These are phyloP conservation scores for Busseola fusca DNA, from an alignment of 2,888 invertebrate species.

Conservation along the genomic window DNA sequence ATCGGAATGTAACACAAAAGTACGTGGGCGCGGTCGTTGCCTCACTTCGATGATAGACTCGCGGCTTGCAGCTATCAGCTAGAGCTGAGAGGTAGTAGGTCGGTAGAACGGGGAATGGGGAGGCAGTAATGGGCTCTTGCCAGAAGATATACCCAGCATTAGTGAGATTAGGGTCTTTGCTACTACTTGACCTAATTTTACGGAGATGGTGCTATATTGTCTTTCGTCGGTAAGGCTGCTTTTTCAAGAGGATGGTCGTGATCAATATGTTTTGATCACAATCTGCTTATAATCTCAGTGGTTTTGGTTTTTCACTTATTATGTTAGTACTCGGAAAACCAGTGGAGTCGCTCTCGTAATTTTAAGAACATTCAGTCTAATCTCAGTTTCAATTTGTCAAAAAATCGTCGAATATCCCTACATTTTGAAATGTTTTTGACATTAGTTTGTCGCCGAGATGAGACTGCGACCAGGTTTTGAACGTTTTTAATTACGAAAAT, in stretches of 20 bases:
- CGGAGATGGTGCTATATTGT: background rate
- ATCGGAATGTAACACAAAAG: slow-evolving; percentile 51
- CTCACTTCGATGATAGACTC: slow-evolving; percentile 44
- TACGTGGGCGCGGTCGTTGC: slow-evolving; percentile 57
- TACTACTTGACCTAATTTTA: background rate
- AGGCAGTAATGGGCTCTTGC: background rate
- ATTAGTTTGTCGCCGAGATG: too few relatives aligned
- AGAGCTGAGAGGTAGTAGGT: background rate
- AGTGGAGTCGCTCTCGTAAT: too few relatives aligned
- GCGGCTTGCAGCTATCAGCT: slow-evolving; percentile 5
- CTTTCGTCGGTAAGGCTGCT: background rate
- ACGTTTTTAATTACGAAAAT: too few relatives aligned
- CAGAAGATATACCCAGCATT: too few relatives aligned
- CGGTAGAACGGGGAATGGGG: background rate
- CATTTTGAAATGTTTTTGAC: too few relatives aligned
- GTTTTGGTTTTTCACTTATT: background rate
- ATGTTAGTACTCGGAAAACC: background rate
- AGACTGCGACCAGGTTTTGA: too few relatives aligned
- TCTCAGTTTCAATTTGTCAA: too few relatives aligned
- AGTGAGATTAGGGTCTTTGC: background rate
- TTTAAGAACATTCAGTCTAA: too few relatives aligned
- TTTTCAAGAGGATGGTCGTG: background rate
- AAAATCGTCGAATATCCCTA: too few relatives aligned
- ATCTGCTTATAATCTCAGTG: background rate
- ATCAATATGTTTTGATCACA: background rate